Base-by-base conservation (phyloP, 2,113 vertebrate species). In the Anthoscopus minutus region DNA sequence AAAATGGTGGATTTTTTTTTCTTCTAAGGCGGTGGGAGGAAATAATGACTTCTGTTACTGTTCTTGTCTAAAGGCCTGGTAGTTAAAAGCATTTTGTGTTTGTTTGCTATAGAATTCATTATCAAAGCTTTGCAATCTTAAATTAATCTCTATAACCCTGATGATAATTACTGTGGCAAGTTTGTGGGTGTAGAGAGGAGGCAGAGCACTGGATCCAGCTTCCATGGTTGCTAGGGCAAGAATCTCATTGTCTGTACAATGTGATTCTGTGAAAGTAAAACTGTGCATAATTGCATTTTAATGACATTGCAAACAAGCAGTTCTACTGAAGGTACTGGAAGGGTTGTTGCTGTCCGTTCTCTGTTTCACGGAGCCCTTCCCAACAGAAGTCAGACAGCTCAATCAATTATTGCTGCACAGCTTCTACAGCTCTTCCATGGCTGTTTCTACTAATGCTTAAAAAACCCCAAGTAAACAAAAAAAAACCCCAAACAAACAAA, bases 361-460 rank as follows among this genome's bases (percentile, higher is more conserved):
- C 27, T 4, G 0, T 18, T 66, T 76, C 28, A 20, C 0, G 0
- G 4, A 67, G 35, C 9, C 35, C 24, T 15, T 90, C 47, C 28
- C 57, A 45, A 0, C 0, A 2, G 47, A 76, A 27, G n/a, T 48
- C 80, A 79, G 48, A 20, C 45, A 58, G 20, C 38, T 71, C 24
- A 27, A 44, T 19, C 4, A 17, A 33, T 54, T 60, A 56, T 22
- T 80, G 33, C 30, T 58, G 22, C 19, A 30, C 35, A 58, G 37
- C 35, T 25, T 60, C 30, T n/a, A n/a, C 14, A 17, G 38, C 13
- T 71, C 31, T 64, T 64, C 23, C 20, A 18, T 69, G 37, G 11
- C 38, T 66, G 6, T 27, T 57, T 28, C 28, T 88, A 40, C 11
- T 30, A 37, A 57, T 35, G 11, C 17, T 88, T 64, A 3, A 66